Conservation (phyloP, 2,888 invertebrate species). For the Chesias legatella region DNA sequence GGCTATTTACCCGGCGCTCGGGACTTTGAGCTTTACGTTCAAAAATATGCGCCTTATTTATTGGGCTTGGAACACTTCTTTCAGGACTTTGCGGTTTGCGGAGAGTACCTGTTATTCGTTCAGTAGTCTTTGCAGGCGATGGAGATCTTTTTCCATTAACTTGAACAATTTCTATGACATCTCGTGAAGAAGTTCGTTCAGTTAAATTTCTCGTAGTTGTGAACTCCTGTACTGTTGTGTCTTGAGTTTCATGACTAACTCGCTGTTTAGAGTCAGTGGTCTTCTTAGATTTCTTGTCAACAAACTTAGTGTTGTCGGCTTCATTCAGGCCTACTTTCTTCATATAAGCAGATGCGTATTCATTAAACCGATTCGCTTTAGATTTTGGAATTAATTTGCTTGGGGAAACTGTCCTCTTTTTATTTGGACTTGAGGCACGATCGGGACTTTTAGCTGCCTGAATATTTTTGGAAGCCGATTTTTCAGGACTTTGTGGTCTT, state of each 20-base stretch:
- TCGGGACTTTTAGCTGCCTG: constrained; percentile 41
- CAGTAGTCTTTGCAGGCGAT: constrained; percentile 58
- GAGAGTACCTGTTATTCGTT: constrained; percentile 43
- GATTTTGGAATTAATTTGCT: constrained; percentile 54
- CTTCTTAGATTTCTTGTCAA: constrained; percentile 46
- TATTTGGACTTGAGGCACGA: constrained; percentile 64
- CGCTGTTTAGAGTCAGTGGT: constrained; percentile 35
- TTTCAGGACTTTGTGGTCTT: constrained; percentile 57
- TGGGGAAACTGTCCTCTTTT: constrained; percentile 62
- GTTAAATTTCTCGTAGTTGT: constrained; percentile 41
- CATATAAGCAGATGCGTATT: constrained; percentile 74
- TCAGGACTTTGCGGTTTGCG: constrained; percentile 37
- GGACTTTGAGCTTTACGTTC: constrained; percentile 31
- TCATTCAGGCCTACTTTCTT: constrained; percentile 69
- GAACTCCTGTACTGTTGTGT: constrained; percentile 42
- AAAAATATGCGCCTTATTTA: constrained; percentile 29
- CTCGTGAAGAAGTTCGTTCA: constrained; percentile 56
- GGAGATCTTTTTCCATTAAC: constrained; percentile 58
- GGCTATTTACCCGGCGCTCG: constrained; percentile 30
- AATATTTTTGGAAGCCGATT: constrained; percentile 42
- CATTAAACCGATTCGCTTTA: constrained; percentile 65
- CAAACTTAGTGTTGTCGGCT: constrained; percentile 49
- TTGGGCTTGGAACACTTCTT: constrained; percentile 28
- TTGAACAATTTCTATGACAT: constrained; percentile 50
- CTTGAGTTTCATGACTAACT: constrained; percentile 38